phyloP scores from a whole-genome alignment of 2,888 invertebrate species.

The Cheilosia vulpina region DNA sequence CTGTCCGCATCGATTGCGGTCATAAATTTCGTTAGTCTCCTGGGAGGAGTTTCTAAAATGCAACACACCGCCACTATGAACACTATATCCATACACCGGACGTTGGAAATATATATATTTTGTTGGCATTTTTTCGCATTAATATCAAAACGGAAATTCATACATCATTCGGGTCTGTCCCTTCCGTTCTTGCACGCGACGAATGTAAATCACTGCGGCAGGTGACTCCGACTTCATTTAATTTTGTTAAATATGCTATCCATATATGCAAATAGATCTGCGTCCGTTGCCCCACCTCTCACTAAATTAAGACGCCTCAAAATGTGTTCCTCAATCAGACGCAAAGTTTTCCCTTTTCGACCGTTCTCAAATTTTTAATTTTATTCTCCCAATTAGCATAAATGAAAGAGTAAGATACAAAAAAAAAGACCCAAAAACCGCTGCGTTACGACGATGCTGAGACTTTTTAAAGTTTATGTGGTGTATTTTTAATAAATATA shows the following conservation, averaged over 20 bases:
- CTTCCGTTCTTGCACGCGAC: slow-evolving; percentile 31
- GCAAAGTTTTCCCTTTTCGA: slow-evolving; percentile 29
- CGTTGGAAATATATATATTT: neutral
- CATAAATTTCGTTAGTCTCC: neutral
- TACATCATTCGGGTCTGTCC: slow-evolving; percentile 3
- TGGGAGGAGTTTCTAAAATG: neutral
- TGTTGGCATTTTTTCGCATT: neutral
- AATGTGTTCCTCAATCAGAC: slow-evolving; percentile 19
- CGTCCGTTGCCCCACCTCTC: neutral
- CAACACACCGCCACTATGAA: too few relatives aligned
- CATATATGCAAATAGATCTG: neutral
- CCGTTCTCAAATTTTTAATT: neutral
- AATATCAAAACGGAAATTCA: slow-evolving; percentile 13
- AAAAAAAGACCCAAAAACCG: neutral
- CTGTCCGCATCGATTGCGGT: neutral
- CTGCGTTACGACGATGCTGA: neutral
- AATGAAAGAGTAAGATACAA: neutral
- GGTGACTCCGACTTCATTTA: neutral
- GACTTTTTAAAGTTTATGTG: slow-evolving; percentile 2
- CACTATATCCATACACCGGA: neutral
- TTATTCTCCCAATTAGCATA: slow-evolving; percentile 29
- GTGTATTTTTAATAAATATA: neutral
- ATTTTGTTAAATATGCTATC: too few relatives aligned
- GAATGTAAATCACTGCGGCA: slow-evolving; percentile 23
- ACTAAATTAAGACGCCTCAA: slow-evolving; percentile 8